phyloP scores from a whole-genome alignment of 2,113 vertebrate species.

The Sceloporus tristichus region DNA sequence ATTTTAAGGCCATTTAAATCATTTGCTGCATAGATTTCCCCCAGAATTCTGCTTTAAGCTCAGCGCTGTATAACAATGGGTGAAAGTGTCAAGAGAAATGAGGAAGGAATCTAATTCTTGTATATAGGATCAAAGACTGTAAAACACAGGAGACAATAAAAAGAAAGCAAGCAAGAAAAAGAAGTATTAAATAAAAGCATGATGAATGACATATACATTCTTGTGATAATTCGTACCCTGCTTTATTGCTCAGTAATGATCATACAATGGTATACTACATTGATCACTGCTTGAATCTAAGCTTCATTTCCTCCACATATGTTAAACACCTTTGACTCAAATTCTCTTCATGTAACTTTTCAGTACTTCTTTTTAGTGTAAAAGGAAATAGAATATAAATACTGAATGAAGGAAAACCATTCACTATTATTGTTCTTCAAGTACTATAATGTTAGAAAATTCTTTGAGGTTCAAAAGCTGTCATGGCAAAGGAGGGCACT shows the following conservation, averaged over 20 bases:
- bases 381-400: conserved; percentile 74
- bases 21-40: conserved; percentile 36
- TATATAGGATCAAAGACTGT: conserved; percentile 73
- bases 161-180: conserved; percentile 72
- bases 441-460: conserved; percentile 64
- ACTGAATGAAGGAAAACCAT: conserved; percentile 72
- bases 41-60: conserved; percentile 63
- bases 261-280: conserved; percentile 75
- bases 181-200: conserved; percentile 68
- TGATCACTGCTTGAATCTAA: conserved; percentile 78
- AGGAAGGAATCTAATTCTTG: conserved; percentile 66
- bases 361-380: conserved; percentile 73
- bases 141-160: conserved; percentile 71
- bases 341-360: conserved; percentile 77
- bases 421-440: conserved; percentile 72
- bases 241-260: conserved; percentile 77
- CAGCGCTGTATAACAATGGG: conserved; percentile 60
- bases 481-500: conserved; percentile 69
- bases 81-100: conserved; percentile 69
- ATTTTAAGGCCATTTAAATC: conserved; percentile 52
- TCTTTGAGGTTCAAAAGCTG: conserved; percentile 72
- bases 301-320: conserved; percentile 77
- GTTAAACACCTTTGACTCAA: conserved; percentile 76
- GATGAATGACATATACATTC: conserved; percentile 75
- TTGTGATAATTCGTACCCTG: conserved; percentile 75